Conservation (phyloP, 2,113 vertebrate genomes). For the Heteronetta atricapilla region DNA sequence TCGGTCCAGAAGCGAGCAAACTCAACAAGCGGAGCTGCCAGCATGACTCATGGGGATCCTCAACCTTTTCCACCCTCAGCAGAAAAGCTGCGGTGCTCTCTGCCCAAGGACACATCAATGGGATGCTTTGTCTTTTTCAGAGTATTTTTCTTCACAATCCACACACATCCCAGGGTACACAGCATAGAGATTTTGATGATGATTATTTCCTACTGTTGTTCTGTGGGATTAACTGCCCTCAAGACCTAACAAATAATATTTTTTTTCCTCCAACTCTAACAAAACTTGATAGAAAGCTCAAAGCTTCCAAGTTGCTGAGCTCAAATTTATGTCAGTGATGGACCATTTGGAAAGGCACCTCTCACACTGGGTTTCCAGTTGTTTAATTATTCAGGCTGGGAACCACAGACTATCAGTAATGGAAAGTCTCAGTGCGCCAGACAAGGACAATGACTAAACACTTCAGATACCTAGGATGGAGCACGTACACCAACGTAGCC, state of each 20-base stretch:
- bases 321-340: not conserved
- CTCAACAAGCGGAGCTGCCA: not conserved
- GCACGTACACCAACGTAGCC: not conserved
- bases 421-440: not conserved
- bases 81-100: not conserved
- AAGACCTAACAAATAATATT: not conserved
- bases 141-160: constrained; percentile 10
- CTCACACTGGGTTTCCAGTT: not conserved
- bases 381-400: not conserved
- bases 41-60: not conserved
- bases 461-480: not conserved
- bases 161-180: not conserved
- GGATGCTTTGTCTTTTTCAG: not conserved
- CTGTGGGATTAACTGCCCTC: constrained; percentile 5
- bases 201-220: constrained; percentile 1
- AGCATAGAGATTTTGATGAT: not conserved
- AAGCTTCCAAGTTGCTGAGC: constrained; percentile 35
- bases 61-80: not conserved
- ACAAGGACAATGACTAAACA: not conserved
- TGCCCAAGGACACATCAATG: not conserved
- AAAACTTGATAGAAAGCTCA: constrained; percentile 8
- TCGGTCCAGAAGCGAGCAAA: not conserved
- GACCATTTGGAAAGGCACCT: not conserved
- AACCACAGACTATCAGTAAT: not conserved
- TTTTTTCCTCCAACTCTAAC: not conserved